These are phyloP conservation scores for Centruroides sculpturatus DNA, from an alignment of 1,140 invertebrate genomes.

Conservation along the genomic window DNA sequence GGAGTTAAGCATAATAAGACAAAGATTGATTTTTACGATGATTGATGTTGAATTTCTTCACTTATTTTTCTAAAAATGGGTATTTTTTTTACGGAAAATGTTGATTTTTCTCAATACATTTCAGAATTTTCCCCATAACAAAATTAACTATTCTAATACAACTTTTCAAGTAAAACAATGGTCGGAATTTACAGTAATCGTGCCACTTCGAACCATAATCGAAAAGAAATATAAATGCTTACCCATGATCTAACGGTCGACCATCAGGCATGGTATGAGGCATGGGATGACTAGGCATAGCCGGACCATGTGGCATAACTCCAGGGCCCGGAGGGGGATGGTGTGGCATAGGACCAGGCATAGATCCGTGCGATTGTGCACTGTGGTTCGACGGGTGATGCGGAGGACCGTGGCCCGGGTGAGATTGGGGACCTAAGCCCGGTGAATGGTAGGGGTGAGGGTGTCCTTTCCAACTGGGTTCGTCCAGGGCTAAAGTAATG, in stretches of 20 bases:
- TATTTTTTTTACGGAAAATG: no score
- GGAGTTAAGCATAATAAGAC: no score
- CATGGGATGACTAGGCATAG: conserved; percentile 5
- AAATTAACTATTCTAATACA: no score
- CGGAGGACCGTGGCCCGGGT: background rate
- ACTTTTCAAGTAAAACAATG: no score
- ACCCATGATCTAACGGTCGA: conserved; percentile 14
- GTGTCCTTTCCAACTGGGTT: conserved; percentile 12
- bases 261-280: conserved; percentile 11
- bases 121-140: no score
- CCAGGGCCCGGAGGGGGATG: background rate
- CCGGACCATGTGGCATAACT: conserved; percentile 4
- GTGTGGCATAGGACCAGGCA: background rate
- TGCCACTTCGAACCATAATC: no score
- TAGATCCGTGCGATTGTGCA: background rate
- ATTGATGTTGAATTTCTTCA: no score
- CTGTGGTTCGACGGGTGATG: conserved; percentile 4
- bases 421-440: background rate
- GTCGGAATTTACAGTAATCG: no score
- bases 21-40: no score
- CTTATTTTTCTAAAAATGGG: no score
- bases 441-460: conserved; percentile 1
- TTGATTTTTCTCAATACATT: no score
- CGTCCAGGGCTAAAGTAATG: conserved; percentile 12
- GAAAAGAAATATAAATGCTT: background rate